These are phyloP conservation scores for Ctena decussata DNA, from an alignment of 2,888 invertebrate species.

Conservation along the genomic window DNA sequence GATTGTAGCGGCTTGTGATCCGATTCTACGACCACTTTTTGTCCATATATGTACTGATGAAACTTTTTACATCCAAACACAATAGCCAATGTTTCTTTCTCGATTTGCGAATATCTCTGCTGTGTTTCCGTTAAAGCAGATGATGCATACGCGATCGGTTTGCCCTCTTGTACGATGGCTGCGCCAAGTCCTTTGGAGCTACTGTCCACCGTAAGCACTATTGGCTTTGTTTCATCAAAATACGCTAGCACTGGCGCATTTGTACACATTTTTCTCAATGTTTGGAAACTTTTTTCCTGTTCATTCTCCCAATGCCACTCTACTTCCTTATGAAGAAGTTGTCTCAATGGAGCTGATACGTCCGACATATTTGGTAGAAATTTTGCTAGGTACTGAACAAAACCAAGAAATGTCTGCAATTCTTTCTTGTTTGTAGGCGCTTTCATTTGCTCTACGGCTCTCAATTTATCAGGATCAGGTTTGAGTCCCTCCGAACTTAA, in stretches of 20 bases:
- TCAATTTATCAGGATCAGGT: no score
- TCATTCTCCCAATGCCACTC: conserved; percentile 41
- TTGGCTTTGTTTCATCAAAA: conserved; percentile 32
- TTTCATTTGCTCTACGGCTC: no score
- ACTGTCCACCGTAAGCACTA: conserved; percentile 61
- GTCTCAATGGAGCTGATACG: not conserved
- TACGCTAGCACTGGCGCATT: conserved; percentile 59
- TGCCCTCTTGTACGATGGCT: conserved; percentile 57
- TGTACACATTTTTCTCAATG: conserved; percentile 45
- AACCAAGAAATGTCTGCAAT: no score
- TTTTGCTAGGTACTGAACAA: conserved; percentile 35
- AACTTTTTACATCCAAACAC: conserved; percentile 31
- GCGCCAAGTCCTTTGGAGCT: conserved; percentile 66
- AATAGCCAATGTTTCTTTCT: conserved; percentile 37
- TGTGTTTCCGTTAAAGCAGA: conserved; percentile 23
- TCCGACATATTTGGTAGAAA: conserved; percentile 26
- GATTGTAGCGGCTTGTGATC: conserved; percentile 39
- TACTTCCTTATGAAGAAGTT: conserved; percentile 18
- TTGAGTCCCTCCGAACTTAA: no score
- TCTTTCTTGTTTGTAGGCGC: no score
- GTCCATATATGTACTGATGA: conserved; percentile 30
- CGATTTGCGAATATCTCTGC: conserved; percentile 29
- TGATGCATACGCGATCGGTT: conserved; percentile 46
- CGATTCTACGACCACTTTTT: conserved; percentile 24
- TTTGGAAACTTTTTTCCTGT: conserved; percentile 65